Evolutionary conservation across 2,797 vertebrate genomes (phyloP).

Genomic region (Sphenopsis melanotis): DNA sequence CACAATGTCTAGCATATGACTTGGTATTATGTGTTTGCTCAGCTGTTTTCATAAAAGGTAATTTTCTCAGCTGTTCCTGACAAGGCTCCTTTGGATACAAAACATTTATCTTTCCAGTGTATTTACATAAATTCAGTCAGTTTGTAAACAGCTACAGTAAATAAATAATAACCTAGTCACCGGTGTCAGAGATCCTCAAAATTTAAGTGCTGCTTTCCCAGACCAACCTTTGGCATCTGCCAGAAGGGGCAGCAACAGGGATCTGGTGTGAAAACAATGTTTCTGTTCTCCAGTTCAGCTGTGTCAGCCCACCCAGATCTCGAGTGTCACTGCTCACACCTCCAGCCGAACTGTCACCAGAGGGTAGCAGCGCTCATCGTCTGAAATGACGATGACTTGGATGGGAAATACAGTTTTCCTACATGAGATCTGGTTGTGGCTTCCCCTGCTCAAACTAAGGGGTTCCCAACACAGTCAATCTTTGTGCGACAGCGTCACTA

Average conservation of each 20-base stretch:
- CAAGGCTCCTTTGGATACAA: neutral
- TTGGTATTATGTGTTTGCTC: neutral
- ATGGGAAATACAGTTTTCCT: neutral
- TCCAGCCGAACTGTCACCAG: neutral
- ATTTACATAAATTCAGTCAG: neutral
- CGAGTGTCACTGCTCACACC: neutral
- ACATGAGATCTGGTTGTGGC: accelerated
- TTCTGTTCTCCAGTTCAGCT: neutral
- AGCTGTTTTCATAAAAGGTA: conserved; percentile 8
- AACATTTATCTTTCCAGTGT: neutral
- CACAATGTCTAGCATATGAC: neutral
- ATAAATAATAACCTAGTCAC: neutral
- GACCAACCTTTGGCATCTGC: neutral
- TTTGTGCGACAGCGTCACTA: neutral
- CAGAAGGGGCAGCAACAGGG: neutral
- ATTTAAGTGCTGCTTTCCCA: neutral
- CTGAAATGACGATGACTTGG: neutral
- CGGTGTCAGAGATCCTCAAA: neutral
- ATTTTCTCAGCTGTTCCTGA: conserved; percentile 22
- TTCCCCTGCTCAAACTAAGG: neutral
- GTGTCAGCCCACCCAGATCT: accelerated
- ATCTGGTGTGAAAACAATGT: neutral
- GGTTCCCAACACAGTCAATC: neutral
- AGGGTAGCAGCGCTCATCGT: neutral
- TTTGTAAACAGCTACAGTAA: neutral